These are phyloP conservation scores for Esox niger DNA, from an alignment of 2,113 vertebrate species.

Conservation along the genomic window DNA sequence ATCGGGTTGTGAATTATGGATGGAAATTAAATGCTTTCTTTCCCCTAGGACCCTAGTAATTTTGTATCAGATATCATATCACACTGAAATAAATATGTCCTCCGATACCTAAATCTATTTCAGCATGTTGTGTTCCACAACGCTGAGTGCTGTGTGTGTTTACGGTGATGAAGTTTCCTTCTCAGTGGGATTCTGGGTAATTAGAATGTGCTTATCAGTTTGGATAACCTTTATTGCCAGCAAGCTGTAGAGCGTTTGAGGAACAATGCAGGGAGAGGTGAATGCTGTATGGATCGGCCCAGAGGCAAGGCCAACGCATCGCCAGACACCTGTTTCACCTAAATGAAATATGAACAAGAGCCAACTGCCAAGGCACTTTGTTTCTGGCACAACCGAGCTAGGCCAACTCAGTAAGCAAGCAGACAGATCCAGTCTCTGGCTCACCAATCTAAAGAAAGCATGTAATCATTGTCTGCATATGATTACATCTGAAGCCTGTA, in stretches of 20 bases:
- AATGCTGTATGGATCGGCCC: constrained; percentile 37
- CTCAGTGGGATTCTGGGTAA: constrained; percentile 31
- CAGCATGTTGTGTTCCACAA: background rate
- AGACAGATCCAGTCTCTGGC: background rate
- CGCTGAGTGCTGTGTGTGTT: background rate
- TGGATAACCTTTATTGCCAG: constrained; percentile 51
- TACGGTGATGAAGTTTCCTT: background rate
- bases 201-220: constrained; percentile 56
- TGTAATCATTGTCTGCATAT: too few relatives aligned
- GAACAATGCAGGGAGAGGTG: constrained; percentile 7
- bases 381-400: background rate
- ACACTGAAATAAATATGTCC: background rate
- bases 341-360: constrained; percentile 46
- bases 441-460: background rate
- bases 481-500: too few relatives aligned
- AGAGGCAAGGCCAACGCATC: constrained; percentile 34
- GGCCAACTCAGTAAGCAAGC: background rate
- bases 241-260: constrained; percentile 12
- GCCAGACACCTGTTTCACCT: constrained; percentile 60
- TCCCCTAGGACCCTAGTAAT: constrained; percentile 44
- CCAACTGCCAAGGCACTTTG: background rate
- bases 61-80: constrained; percentile 48
- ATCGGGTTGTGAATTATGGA: constrained; percentile 65
- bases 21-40: constrained; percentile 44
- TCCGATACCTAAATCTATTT: background rate